These are phyloP conservation scores for Spea multiplicata DNA, from an alignment of 2,113 vertebrate species.

Conservation along the genomic window DNA sequence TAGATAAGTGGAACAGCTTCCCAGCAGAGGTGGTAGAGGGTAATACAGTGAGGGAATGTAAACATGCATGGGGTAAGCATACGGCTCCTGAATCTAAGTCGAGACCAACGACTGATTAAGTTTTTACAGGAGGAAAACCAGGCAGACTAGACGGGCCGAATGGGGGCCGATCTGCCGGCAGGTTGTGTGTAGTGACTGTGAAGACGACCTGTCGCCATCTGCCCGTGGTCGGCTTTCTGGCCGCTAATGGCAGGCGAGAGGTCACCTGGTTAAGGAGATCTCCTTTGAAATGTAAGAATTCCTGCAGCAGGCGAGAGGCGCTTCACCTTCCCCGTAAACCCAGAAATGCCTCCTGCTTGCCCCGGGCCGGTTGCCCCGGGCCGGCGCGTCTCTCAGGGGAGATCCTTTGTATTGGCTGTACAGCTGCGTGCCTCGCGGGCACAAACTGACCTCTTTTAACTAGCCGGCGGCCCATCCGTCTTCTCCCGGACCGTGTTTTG, in stretches of 20 bases:
- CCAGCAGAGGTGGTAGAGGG: too few relatives aligned
- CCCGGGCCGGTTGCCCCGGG: background rate
- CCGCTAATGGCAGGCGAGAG: background rate
- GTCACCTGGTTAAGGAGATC: background rate
- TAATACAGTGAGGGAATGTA: too few relatives aligned
- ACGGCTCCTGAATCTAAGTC: too few relatives aligned
- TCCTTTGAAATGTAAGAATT: background rate
- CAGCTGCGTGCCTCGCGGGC: constrained; percentile 18
- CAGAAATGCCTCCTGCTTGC: background rate
- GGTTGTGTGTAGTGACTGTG: too few relatives aligned
- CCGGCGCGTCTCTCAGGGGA: background rate
- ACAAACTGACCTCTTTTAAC: constrained; percentile 11
- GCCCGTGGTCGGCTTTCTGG: background rate
- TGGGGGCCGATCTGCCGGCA: too few relatives aligned
- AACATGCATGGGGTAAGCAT: too few relatives aligned
- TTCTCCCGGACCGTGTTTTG: background rate
- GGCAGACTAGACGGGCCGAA: too few relatives aligned
- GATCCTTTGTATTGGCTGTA: background rate
- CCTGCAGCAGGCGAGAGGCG: constrained; percentile 1
- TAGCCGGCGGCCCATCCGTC: constrained; percentile 4
- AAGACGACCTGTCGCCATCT: constrained; percentile 3
- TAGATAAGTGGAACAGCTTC: too few relatives aligned
- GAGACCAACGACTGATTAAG: too few relatives aligned
- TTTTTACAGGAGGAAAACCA: too few relatives aligned
- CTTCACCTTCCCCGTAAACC: constrained; percentile 15